Evolutionary conservation across 2,113 vertebrate genomes (phyloP), one percentile per base, ranked within the genome.

Genomic region (Calonectris borealis): DNA sequence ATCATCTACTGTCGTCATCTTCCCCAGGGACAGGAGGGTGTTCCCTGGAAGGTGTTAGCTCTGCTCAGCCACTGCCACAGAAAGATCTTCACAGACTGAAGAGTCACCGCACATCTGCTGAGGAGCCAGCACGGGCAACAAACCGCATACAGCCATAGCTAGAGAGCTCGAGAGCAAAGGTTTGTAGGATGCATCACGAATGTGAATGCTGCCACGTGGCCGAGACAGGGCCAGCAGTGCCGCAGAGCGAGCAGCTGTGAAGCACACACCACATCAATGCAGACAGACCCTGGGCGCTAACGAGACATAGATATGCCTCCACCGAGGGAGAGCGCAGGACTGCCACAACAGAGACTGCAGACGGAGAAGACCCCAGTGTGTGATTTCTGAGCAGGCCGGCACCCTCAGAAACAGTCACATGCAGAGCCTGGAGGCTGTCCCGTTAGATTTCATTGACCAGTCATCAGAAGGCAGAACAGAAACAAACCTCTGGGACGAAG

Each of bases 351-450:
- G 38, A 61, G 38, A 14, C 38, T 46, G 55, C 17, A 27, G 27
- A 38, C 0, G 2, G 64, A 52, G 32, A 78, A 16, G 22, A 52
- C 21, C 11, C 21, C 36, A 38, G 22, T 1, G 0, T 27, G 12
- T 38, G 34, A 38, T 40, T 71, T 71, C 48, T 29, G 18, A 71
- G 66, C 34, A n/a, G 29, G 49, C 7, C 3, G 1, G 49, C 48
- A 54, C 11, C 57, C 54, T 48, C 49, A 40, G 49, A 54, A 38
- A 71, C 34, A 52, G 54, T 26, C 38, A 51, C 36, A 7, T 29
- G 21, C 27, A 34, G 55, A 38, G 40, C 27, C 38, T 55, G 34
- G 11, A 62, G 36, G 19, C 27, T 42, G 42, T 38, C 18, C 25
- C 15, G 15, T 16, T 38, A 19, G 19, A 60, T 70, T 87, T 70